A percentile compares a stretch with the other conserved stretches of the same genome.
Evolutionary conservation across 2,797 vertebrate genomes (phyloP).

Genomic region (Mus caroli): DNA sequence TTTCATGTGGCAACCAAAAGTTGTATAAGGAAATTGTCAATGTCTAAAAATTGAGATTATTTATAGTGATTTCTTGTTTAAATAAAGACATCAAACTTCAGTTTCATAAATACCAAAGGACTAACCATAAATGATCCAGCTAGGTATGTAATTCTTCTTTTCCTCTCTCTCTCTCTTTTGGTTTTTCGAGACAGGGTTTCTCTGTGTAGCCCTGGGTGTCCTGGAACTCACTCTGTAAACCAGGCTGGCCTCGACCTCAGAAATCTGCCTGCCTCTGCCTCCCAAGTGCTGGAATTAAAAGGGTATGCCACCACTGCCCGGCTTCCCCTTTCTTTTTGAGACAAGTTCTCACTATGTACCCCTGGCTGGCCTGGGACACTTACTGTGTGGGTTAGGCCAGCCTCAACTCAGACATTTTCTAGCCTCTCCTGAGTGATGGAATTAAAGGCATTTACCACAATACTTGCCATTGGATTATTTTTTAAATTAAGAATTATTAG

Average conservation of each 20-base stretch:
- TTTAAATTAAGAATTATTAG: neutral
- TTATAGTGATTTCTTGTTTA: slow-evolving; percentile 45
- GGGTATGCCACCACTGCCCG: too few relatives aligned
- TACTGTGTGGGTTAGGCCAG: neutral
- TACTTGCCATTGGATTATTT: neutral
- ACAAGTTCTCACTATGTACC: neutral
- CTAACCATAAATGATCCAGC: neutral
- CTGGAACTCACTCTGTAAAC: too few relatives aligned
- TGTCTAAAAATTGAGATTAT: slow-evolving; percentile 32
- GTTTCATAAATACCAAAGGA: slow-evolving; percentile 54
- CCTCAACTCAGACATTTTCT: neutral
- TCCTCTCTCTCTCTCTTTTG: too few relatives aligned
- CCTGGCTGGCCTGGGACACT: neutral
- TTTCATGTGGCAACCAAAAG: slow-evolving; percentile 64
- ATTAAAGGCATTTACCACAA: neutral
- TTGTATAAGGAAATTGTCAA: slow-evolving; percentile 41
- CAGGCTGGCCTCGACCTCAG: too few relatives aligned
- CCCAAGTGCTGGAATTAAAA: too few relatives aligned
- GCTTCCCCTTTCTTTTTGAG: neutral
- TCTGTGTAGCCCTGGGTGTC: too few relatives aligned
- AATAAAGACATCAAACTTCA: slow-evolving; percentile 18
- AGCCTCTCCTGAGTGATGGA: neutral
- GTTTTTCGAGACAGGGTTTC: too few relatives aligned
- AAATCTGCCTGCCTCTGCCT: too few relatives aligned
- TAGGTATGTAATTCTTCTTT: neutral